Percentiles rank a stretch among this genome's conserved stretches.
phyloP scores from a whole-genome alignment of 1,140 invertebrate genomes.

The Lordiphosa collinella region DNA sequence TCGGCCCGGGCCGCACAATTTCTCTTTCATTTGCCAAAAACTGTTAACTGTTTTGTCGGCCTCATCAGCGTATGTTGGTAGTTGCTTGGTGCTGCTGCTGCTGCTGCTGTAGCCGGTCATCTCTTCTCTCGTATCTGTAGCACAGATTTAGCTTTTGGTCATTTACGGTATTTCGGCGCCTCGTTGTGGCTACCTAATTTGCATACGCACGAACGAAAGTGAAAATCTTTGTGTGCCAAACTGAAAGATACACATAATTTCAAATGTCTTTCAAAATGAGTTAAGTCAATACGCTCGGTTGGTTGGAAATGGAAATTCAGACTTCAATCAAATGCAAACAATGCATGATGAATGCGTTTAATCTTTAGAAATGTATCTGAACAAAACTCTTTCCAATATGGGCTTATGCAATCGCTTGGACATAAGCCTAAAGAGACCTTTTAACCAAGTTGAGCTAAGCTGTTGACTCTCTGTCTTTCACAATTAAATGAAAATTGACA shows the following conservation, averaged over 20 bases:
- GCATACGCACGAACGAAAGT: slow-evolving; percentile 69
- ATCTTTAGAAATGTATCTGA: slow-evolving; percentile 33
- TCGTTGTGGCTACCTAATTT: slow-evolving; percentile 64
- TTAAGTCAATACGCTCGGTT: slow-evolving; percentile 47
- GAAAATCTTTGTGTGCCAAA: slow-evolving; percentile 60
- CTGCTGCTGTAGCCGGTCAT: slow-evolving; percentile 8
- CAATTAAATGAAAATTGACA: slow-evolving; percentile 50
- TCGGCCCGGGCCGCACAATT: slow-evolving; percentile 50
- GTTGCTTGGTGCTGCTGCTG: not conserved
- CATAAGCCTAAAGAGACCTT: slow-evolving; percentile 24
- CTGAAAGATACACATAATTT: slow-evolving; percentile 45
- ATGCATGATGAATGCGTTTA: slow-evolving; percentile 22
- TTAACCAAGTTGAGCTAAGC: slow-evolving; percentile 17
- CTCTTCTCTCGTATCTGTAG: slow-evolving; percentile 56
- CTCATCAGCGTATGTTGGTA: slow-evolving; percentile 19
- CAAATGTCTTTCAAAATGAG: slow-evolving; percentile 46
- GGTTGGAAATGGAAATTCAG: slow-evolving; percentile 41
- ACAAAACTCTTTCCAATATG: slow-evolving; percentile 34
- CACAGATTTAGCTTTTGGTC: slow-evolving; percentile 65
- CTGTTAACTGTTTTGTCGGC: slow-evolving; percentile 56
- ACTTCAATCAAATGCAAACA: slow-evolving; percentile 50
- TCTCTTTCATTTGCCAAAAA: slow-evolving; percentile 76
- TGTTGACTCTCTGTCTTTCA: slow-evolving; percentile 18
- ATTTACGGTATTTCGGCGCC: slow-evolving; percentile 68
- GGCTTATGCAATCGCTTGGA: slow-evolving; percentile 48